Conservation (phyloP, 92 coral and sea anemone genomes). For the Meandrina meandrites region DNA sequence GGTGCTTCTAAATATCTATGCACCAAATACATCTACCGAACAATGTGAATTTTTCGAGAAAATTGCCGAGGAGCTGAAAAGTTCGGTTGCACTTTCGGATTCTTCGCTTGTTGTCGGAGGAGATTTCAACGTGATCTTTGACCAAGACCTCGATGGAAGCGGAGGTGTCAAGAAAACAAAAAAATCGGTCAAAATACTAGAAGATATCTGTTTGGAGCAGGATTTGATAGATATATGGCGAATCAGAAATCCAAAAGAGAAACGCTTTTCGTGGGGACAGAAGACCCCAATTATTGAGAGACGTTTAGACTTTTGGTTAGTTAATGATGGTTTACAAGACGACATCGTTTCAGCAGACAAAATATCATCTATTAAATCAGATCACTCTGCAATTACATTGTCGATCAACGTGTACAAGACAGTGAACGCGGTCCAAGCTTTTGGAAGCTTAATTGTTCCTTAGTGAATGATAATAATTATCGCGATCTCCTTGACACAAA, state of each 20-base stretch:
- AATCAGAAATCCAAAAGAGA: too few relatives aligned
- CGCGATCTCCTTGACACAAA: too few relatives aligned
- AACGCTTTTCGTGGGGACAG: neutral
- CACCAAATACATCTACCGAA: constrained; percentile 4
- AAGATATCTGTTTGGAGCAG: neutral
- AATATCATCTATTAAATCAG: too few relatives aligned
- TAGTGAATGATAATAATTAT: too few relatives aligned
- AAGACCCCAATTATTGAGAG: neutral
- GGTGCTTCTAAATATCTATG: neutral
- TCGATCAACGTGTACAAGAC: constrained; percentile 25
- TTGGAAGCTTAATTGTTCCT: constrained; percentile 25
- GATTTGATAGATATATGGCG: constrained; percentile 2
- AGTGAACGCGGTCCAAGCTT: constrained; percentile 41
- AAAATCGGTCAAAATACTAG: neutral
- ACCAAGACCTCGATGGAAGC: neutral
- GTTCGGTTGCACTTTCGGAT: neutral
- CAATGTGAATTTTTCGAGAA: neutral
- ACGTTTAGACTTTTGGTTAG: neutral
- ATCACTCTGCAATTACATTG: too few relatives aligned
- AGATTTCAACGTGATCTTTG: neutral
- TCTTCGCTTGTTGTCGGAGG: neutral
- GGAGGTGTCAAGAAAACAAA: neutral
- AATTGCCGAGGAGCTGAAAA: neutral
- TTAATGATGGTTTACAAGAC: too few relatives aligned
- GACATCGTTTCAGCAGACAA: too few relatives aligned